phyloP scores from a whole-genome alignment of 2,888 invertebrate genomes.

The Pediacus dermestoides region DNA sequence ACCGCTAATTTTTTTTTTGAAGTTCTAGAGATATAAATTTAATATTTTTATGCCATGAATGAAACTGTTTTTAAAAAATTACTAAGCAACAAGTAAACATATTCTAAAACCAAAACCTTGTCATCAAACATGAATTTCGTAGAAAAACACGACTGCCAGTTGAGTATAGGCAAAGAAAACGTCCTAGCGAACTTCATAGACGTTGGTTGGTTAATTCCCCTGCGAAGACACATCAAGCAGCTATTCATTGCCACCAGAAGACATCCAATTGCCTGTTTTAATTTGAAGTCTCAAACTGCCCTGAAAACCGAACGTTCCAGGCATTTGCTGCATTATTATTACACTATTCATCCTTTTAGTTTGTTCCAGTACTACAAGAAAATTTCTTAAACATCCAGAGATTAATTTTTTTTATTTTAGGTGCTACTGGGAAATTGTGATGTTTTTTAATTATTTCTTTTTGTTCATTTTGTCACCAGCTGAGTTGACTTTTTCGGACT shows the following conservation, averaged over 20 bases:
- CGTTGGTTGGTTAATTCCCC: constrained; percentile 20
- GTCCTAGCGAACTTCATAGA: constrained; percentile 15
- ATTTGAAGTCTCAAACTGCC: constrained; percentile 22
- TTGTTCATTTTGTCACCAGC: neutral
- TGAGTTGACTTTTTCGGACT: neutral
- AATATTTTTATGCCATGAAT: no score
- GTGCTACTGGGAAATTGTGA: neutral
- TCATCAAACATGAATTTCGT: no score
- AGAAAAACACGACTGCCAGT: no score
- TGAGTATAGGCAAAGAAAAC: no score
- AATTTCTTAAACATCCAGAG: no score
- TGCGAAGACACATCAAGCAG: constrained; percentile 18
- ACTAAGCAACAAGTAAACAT: no score
- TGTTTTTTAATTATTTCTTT: constrained; percentile 2
- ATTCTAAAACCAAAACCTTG: no score
- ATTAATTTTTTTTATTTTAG: constrained; percentile 3
- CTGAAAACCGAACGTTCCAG: constrained; percentile 22
- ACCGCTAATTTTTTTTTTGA: no score
- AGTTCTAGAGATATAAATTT: no score
- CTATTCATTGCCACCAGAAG: constrained; percentile 15
- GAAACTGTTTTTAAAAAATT: no score
- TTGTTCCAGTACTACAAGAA: constrained; percentile 9
- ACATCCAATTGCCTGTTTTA: constrained; percentile 16
- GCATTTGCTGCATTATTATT: constrained; percentile 23
- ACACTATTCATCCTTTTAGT: constrained; percentile 31